A percentile compares a stretch with the other conserved stretches of the same genome.
Evolutionary conservation across 1,140 invertebrate species (phyloP).

Genomic region (Neodiprion lecontei): DNA sequence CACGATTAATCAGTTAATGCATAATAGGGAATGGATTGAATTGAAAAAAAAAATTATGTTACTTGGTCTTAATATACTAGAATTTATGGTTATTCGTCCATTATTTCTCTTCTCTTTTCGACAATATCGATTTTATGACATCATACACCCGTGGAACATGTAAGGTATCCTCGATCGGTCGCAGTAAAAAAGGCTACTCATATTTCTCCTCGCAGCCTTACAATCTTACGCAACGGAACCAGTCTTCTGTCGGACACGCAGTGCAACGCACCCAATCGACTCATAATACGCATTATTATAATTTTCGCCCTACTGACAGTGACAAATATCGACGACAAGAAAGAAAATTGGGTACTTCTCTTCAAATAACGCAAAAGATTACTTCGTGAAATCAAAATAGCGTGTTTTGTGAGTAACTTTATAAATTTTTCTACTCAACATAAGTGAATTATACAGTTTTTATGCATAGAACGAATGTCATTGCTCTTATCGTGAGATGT

Average conservation of each 20-base stretch:
- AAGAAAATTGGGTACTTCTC: too few species aligned
- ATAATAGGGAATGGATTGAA: too few species aligned
- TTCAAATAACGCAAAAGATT: too few species aligned
- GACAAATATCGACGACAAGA: background rate
- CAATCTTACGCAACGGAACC: slow-evolving; percentile 16
- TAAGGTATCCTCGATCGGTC: slow-evolving; percentile 20
- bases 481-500: too few species aligned
- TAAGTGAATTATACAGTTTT: background rate
- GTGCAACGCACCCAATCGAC: slow-evolving; percentile 7
- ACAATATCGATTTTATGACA: too few species aligned
- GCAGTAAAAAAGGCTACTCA: slow-evolving; percentile 12
- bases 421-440: background rate
- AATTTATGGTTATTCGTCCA: too few species aligned
- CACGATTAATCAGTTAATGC: too few species aligned
- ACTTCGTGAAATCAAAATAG: background rate
- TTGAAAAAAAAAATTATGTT: too few species aligned
- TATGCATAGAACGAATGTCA: too few species aligned
- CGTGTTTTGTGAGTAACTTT: background rate
- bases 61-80: too few species aligned
- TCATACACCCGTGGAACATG: background rate
- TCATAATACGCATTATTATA: background rate
- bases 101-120: too few species aligned
- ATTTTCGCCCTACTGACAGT: background rate
- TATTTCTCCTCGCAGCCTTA: slow-evolving; percentile 2
- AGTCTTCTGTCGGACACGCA: slow-evolving; percentile 13